These are phyloP conservation scores for Chelmon rostratus DNA, from an alignment of 2,797 vertebrate genomes.

Conservation along the genomic window DNA sequence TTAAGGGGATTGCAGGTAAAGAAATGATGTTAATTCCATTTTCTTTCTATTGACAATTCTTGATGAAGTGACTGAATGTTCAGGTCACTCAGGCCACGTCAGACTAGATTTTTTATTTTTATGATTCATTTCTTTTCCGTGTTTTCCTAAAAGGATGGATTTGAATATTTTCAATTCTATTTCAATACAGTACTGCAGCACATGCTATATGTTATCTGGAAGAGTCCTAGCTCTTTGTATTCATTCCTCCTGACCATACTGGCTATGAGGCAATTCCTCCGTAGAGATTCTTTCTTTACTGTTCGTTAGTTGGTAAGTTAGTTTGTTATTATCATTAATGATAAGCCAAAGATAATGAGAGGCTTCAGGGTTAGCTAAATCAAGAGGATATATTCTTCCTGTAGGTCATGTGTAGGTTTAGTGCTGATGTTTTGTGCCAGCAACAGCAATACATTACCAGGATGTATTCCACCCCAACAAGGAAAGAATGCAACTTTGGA, in stretches of 20 bases:
- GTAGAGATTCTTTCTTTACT: not conserved
- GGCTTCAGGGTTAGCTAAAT: not conserved
- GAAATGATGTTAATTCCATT: slow-evolving; percentile 32
- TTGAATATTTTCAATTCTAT: slow-evolving; percentile 6
- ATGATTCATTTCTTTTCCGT: slow-evolving; percentile 36
- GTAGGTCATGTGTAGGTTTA: not conserved
- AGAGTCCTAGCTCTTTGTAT: not conserved
- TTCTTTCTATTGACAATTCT: slow-evolving; percentile 16
- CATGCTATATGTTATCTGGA: not conserved
- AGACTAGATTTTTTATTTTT: slow-evolving; percentile 1
- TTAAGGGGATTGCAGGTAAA: slow-evolving; percentile 46
- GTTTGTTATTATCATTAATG: not conserved
- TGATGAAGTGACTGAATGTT: slow-evolving; percentile 5
- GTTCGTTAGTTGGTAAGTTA: not conserved
- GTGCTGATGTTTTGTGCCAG: not conserved
- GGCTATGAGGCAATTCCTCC: not conserved
- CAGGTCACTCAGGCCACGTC: not conserved
- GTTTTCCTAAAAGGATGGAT: slow-evolving; percentile 32
- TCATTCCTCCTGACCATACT: not conserved
- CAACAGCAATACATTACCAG: not conserved
- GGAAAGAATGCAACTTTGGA: not conserved
- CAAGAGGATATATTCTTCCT: not conserved
- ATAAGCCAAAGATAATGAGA: not conserved
- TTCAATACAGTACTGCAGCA: slow-evolving; percentile 1
- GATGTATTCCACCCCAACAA: not conserved